Conservation (phyloP, 2,797 vertebrate species). For the Garrulus glandarius region DNA sequence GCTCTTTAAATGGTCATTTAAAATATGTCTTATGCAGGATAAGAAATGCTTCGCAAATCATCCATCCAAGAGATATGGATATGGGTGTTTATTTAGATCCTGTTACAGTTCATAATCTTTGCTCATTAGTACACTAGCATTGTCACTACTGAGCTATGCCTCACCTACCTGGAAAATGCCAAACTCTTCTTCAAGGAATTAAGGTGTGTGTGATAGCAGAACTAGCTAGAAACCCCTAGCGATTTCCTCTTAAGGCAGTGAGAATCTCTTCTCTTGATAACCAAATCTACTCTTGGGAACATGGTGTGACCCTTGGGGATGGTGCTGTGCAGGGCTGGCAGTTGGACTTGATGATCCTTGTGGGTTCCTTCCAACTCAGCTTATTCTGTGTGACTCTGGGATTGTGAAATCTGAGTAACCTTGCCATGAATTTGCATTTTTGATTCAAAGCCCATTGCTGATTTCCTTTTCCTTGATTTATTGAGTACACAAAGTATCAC, state of each 20-base stretch:
- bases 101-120: neutral
- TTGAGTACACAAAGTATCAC: neutral
- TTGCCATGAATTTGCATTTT: conserved; percentile 3
- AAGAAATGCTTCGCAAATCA: neutral
- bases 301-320: neutral
- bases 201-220: neutral
- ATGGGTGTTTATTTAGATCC: neutral
- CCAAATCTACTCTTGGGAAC: neutral
- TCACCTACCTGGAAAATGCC: neutral
- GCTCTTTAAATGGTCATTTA: neutral
- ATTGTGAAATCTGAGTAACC: neutral
- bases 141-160: neutral
- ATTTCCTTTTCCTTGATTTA: conserved; percentile 32
- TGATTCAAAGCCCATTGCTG: conserved; percentile 17
- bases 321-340: neutral
- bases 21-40: neutral
- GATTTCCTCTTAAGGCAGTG: neutral
- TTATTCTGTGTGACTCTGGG: neutral
- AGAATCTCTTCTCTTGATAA: neutral
- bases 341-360: neutral
- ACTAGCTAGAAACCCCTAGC: neutral
- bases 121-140: neutral
- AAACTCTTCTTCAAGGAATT: neutral
- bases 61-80: neutral
- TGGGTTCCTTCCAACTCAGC: neutral